Evolutionary conservation across 2,113 vertebrate genomes (phyloP).

Genomic region (Parus major): DNA sequence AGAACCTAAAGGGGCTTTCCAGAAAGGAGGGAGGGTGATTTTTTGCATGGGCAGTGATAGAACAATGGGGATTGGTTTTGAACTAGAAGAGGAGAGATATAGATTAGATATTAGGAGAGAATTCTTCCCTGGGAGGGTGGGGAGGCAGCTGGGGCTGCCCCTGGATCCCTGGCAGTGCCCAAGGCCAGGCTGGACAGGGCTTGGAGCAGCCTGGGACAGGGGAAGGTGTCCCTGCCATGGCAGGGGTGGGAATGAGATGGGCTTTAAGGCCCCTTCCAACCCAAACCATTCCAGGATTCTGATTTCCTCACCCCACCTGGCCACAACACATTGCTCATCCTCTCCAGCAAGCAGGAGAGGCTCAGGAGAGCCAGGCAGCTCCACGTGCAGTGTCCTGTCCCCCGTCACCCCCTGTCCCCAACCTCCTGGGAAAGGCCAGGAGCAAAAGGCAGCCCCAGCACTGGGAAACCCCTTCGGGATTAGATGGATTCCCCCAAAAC

Average conservation of each 20-base stretch:
- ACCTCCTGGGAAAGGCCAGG: neutral
- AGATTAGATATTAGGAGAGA: neutral
- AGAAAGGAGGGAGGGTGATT: too few species aligned
- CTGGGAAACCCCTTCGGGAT: neutral
- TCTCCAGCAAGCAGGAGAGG: neutral
- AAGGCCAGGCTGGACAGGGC: rapidly evolving
- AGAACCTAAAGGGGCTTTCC: neutral
- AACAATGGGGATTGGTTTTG: neutral
- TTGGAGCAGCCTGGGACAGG: rapidly evolving
- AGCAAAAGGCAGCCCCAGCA: neutral
- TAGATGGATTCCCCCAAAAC: neutral
- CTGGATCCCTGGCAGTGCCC: neutral
- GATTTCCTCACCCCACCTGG: neutral
- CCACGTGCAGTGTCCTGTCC: neutral
- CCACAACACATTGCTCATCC: neutral
- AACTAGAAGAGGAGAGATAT: rapidly evolving
- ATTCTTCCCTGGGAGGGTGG: neutral
- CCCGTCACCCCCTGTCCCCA: rapidly evolving
- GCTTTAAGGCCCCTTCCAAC: neutral
- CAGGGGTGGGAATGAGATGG: rapidly evolving
- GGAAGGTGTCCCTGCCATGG: neutral
- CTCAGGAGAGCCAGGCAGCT: neutral
- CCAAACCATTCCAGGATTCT: neutral
- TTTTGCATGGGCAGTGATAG: neutral
- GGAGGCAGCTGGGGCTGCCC: neutral